These are phyloP conservation scores for Hermetia illucens DNA, from an alignment of 1,140 invertebrate genomes.

Conservation along the genomic window DNA sequence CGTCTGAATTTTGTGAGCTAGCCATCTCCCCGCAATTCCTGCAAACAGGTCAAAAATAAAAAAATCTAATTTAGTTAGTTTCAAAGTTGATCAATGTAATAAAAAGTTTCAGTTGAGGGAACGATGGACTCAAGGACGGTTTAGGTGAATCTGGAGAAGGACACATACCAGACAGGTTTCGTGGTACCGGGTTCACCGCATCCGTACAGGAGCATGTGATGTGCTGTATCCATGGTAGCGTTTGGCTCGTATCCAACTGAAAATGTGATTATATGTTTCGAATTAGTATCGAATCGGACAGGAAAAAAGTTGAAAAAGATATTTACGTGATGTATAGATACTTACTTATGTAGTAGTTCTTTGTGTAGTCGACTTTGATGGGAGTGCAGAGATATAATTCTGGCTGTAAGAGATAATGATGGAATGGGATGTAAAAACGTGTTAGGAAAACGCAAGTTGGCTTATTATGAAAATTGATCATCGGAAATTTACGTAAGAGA, in stretches of 20 bases:
- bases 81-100: too few species aligned
- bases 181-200: slow-evolving; percentile 70
- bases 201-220: slow-evolving; percentile 95
- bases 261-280: slow-evolving; percentile 17
- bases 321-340: slow-evolving; percentile 6
- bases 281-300: slow-evolving; percentile 4
- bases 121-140: too few species aligned
- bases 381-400: slow-evolving; percentile 78
- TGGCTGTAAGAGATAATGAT: slow-evolving; percentile 58
- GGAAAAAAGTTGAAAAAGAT: slow-evolving; percentile 4
- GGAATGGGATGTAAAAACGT: too few species aligned
- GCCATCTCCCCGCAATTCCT: slow-evolving; percentile 92
- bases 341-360: slow-evolving; percentile 63
- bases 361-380: slow-evolving; percentile 51
- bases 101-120: too few species aligned
- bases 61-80: too few species aligned
- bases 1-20: slow-evolving; percentile 27
- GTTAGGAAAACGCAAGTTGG: too few species aligned
- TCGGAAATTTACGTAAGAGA: too few species aligned
- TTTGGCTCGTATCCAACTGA: slow-evolving; percentile 87
- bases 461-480: too few species aligned
- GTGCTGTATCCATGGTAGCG: slow-evolving; percentile 76
- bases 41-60: slow-evolving; percentile 16
- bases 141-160: too few species aligned
- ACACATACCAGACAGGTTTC: slow-evolving; percentile 60